Conservation (phyloP, 2,797 vertebrate species). For the Mycteria americana region DNA sequence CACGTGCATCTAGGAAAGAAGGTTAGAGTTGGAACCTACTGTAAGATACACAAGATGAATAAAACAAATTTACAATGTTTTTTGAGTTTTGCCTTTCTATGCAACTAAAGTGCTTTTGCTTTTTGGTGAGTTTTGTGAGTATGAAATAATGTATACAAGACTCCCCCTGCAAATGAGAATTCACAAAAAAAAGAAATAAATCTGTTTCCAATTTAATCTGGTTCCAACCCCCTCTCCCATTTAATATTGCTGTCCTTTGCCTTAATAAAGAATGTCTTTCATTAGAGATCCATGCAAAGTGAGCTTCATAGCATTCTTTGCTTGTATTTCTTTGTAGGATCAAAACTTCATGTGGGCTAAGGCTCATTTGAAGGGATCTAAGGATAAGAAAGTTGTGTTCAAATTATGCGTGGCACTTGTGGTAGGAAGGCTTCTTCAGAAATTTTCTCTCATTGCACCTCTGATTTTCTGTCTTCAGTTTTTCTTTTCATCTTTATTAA, state of each 20-base stretch:
- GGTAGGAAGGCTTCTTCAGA: not conserved
- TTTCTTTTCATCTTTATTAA: not conserved
- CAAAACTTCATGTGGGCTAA: not conserved
- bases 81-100: not conserved
- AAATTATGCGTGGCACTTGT: not conserved
- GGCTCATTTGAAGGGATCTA: not conserved
- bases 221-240: not conserved
- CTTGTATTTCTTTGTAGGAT: not conserved
- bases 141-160: not conserved
- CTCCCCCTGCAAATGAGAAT: not conserved
- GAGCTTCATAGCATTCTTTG: not conserved
- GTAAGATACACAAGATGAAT: not conserved
- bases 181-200: not conserved
- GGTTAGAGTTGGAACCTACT: not conserved
- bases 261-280: not conserved
- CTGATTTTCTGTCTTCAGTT: not conserved
- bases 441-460: not conserved
- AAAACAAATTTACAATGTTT: not conserved
- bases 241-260: not conserved
- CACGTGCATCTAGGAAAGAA: not conserved
- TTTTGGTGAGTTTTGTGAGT: not conserved
- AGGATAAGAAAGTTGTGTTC: not conserved
- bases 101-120: not conserved
- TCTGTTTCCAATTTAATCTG: not conserved
- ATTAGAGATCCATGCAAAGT: not conserved